phyloP scores from a whole-genome alignment of 2,888 invertebrate genomes.

The Lasioglossum lativentre region DNA sequence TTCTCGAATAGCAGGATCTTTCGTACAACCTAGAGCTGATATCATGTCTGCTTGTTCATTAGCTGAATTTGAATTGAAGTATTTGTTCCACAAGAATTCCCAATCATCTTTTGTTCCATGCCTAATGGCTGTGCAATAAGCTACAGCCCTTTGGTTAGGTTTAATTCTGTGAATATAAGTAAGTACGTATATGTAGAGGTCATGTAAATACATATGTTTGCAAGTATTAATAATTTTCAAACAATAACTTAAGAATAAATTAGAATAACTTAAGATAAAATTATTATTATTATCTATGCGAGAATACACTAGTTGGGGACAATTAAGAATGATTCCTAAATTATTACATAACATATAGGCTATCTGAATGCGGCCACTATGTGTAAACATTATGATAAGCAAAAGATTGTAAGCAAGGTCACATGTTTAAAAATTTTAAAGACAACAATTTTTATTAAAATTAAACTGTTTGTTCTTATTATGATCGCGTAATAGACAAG shows the following conservation, averaged over 20 bases:
- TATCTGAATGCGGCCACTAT: too few species aligned
- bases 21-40: constrained; percentile 86
- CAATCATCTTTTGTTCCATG: constrained; percentile 89
- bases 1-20: constrained; percentile 84
- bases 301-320: too few species aligned
- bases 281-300: too few species aligned
- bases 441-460: neutral
- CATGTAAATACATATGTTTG: neutral
- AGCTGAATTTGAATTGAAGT: constrained; percentile 87
- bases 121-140: constrained; percentile 88
- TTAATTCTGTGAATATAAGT: constrained; percentile 44
- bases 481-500: too few species aligned
- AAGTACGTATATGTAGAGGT: neutral
- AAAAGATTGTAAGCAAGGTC: too few species aligned
- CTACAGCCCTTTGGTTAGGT: constrained; percentile 87
- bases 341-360: too few species aligned
- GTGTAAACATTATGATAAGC: too few species aligned
- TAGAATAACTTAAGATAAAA: too few species aligned
- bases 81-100: constrained; percentile 89
- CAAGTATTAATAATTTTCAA: neutral
- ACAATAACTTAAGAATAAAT: neutral
- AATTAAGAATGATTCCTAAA: too few species aligned
- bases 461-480: too few species aligned
- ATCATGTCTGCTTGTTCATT: constrained; percentile 87
- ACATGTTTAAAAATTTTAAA: too few species aligned